Conservation (phyloP, 1,140 invertebrate species). For the Ceratoteleas bidentatus region DNA sequence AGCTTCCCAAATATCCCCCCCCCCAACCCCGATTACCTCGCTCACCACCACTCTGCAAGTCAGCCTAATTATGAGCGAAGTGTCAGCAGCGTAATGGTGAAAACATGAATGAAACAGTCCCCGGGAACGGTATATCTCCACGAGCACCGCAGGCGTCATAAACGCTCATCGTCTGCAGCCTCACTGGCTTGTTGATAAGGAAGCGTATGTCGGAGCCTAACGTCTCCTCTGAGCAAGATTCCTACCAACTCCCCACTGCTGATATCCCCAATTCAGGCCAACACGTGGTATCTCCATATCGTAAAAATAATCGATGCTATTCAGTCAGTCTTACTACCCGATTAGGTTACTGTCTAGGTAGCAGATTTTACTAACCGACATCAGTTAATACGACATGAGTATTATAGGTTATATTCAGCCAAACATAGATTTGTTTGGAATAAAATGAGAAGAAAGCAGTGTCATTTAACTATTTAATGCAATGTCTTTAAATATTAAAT, state of each 20-base stretch:
- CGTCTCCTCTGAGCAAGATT: slow-evolving; percentile 32
- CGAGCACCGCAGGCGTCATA: slow-evolving; percentile 56
- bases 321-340: neutral
- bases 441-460: no score
- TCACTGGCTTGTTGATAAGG: slow-evolving; percentile 65
- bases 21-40: neutral
- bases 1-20: slow-evolving; percentile 1
- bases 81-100: slow-evolving; percentile 33
- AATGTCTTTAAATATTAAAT: no score
- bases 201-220: slow-evolving; percentile 51
- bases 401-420: no score
- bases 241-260: slow-evolving; percentile 8
- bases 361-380: no score
- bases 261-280: slow-evolving; percentile 30
- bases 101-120: slow-evolving; percentile 22
- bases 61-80: slow-evolving; percentile 37
- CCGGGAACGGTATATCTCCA: slow-evolving; percentile 36
- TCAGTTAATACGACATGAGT: no score
- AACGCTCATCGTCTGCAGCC: slow-evolving; percentile 60
- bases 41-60: neutral
- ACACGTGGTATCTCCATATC: slow-evolving; percentile 31
- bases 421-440: no score
- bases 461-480: no score
- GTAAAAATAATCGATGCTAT: slow-evolving; percentile 24
- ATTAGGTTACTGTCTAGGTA: neutral